Conservation (phyloP, 2,888 invertebrate species). For the Gastracanthus pulcherrimus region DNA sequence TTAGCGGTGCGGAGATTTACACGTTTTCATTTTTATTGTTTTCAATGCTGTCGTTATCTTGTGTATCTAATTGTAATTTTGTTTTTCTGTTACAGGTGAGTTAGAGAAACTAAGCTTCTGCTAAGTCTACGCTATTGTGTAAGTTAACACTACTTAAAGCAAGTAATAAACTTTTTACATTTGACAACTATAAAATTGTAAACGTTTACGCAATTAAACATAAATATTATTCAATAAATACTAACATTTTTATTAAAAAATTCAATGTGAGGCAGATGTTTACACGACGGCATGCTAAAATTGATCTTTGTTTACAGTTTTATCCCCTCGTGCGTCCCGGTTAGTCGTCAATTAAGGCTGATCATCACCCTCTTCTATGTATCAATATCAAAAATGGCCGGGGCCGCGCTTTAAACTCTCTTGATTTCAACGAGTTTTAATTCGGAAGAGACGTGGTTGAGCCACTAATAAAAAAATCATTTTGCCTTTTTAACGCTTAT, state of each 20-base stretch:
- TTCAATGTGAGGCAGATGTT: too few relatives aligned
- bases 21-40: neutral
- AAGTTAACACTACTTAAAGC: neutral
- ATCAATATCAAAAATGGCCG: slow-evolving; percentile 10
- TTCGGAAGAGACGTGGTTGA: too few relatives aligned
- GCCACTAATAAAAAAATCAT: too few relatives aligned
- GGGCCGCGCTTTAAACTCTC: neutral
- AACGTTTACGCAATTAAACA: too few relatives aligned
- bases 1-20: too few relatives aligned
- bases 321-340: slow-evolving; percentile 6
- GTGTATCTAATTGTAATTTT: neutral
- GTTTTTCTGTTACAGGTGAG: slow-evolving; percentile 19
- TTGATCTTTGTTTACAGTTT: slow-evolving; percentile 14
- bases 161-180: too few relatives aligned
- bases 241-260: too few relatives aligned
- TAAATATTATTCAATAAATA: too few relatives aligned
- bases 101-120: neutral
- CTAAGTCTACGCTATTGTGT: neutral
- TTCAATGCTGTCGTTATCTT: too few relatives aligned
- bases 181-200: too few relatives aligned
- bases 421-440: too few relatives aligned
- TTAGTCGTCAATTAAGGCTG: slow-evolving; percentile 24
- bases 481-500: neutral
- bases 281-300: neutral
- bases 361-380: neutral